Evolutionary conservation across 2,113 vertebrate genomes (phyloP).

Genomic region (Lycocorax pyrrhopterus): DNA sequence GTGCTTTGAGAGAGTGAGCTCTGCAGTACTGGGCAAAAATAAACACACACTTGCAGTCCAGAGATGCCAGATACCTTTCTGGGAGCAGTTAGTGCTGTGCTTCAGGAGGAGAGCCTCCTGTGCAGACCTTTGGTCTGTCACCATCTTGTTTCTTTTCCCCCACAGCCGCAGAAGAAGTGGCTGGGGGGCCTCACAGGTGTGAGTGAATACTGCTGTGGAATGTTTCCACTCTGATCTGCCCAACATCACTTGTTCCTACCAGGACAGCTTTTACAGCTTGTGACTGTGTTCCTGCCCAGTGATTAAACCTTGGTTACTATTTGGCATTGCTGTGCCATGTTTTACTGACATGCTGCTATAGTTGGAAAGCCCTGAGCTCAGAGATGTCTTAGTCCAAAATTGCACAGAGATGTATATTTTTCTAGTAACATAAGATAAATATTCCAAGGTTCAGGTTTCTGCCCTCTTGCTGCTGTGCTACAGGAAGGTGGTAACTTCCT

Average conservation of each 20-base stretch:
- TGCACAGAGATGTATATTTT: background rate
- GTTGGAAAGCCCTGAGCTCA: background rate
- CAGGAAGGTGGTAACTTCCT: background rate
- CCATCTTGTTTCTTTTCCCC: background rate
- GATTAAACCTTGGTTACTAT: fast-evolving
- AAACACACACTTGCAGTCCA: background rate
- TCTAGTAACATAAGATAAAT: too few species aligned
- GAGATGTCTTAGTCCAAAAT: background rate
- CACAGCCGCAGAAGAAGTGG: too few species aligned
- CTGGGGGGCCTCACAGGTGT: background rate
- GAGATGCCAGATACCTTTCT: too few species aligned
- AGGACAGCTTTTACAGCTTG: background rate
- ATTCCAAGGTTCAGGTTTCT: background rate
- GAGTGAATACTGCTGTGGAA: background rate
- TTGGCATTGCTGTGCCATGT: fast-evolving
- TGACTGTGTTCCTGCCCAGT: background rate
- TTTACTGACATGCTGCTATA: fast-evolving
- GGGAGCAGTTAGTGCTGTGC: background rate
- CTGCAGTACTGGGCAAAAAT: background rate
- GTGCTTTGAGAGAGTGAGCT: background rate
- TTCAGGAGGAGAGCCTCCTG: background rate
- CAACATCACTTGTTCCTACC: background rate
- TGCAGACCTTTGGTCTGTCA: background rate
- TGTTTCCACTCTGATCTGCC: fast-evolving
- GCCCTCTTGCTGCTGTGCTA: background rate